Evolutionary conservation across 1,140 invertebrate genomes (phyloP).

Genomic region (Pogonomyrmex californicus): DNA sequence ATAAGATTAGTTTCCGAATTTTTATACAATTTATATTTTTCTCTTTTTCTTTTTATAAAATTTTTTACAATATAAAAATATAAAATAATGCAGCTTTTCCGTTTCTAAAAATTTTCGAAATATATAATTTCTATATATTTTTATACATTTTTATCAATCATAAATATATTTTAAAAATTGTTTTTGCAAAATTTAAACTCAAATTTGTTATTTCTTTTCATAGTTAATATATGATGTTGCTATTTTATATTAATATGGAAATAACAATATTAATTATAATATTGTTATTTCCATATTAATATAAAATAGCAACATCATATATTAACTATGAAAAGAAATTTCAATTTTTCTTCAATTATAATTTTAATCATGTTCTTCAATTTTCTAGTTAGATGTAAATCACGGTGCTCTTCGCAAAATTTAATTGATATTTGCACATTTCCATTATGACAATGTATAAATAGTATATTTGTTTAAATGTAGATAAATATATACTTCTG

Average conservation of each 20-base stretch:
- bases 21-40: neutral
- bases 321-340: too few species aligned
- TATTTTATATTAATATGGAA: too few species aligned
- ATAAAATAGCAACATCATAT: too few species aligned
- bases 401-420: neutral
- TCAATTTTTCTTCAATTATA: too few species aligned
- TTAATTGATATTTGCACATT: neutral
- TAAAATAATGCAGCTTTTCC: neutral
- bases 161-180: too few species aligned
- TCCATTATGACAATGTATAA: neutral
- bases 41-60: neutral
- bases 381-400: neutral
- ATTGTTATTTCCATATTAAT: too few species aligned
- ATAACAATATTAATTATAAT: too few species aligned
- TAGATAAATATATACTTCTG: neutral
- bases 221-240: too few species aligned
- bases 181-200: too few species aligned
- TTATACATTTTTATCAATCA: too few species aligned
- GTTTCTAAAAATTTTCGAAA: neutral
- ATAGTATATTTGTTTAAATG: conserved; percentile 5
- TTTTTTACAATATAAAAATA: neutral
- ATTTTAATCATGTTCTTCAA: too few species aligned
- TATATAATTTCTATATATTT: neutral
- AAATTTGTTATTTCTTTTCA: too few species aligned
- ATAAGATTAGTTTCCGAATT: neutral